Base-by-base conservation (phyloP, 2,888 invertebrate species). In the Adelognathus sp. region DNA sequence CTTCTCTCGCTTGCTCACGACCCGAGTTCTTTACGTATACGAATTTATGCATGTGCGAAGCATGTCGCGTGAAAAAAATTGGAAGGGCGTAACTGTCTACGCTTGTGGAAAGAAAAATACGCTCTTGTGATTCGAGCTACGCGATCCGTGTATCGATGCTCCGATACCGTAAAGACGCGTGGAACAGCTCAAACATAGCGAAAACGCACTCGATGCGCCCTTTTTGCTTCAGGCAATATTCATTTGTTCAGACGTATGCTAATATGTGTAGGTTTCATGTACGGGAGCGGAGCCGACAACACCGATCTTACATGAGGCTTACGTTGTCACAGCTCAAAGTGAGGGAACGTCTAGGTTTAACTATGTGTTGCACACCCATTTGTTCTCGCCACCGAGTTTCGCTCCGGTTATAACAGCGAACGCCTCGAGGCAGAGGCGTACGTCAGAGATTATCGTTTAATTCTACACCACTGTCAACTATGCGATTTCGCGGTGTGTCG, bases 261-360 rank as follows among this genome's bases (percentile, higher is more conserved):
- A n/a, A n/a, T n/a, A n/a, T n/a, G n/a, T n/a, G n/a, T n/a, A n/a
- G n/a, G n/a, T n/a, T n/a, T n/a, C n/a, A n/a, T n/a, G n/a, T n/a
- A 18, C 73, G 61, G 71, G 74, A 79, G 63, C 60, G 33, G 75
- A n/a, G n/a, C n/a, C 81, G 79, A 77, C 81, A 80, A 64, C 61
- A 79, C 75, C 18, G 74, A 82, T 84, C 84, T 87, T 88, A 87
- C 88, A 88, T 77, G 87, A 79, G 82, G 79, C 85, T 88, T 88
- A 87, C 46, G 61, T 72, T 81, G 85, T 82, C 71, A n/a, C 78
- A 41, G 63, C 46, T 67, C 72, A 69, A 66, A 63, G 66, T 50
- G 44, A 56, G 76, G 76, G 77, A 81, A 77, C 73, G 80, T 76
- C 63, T 69, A 73, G 54, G 70, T 75, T 83, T 73, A 64, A 76